Conservation (phyloP, 2,797 vertebrate species). For the Microcaecilia unicolor region DNA sequence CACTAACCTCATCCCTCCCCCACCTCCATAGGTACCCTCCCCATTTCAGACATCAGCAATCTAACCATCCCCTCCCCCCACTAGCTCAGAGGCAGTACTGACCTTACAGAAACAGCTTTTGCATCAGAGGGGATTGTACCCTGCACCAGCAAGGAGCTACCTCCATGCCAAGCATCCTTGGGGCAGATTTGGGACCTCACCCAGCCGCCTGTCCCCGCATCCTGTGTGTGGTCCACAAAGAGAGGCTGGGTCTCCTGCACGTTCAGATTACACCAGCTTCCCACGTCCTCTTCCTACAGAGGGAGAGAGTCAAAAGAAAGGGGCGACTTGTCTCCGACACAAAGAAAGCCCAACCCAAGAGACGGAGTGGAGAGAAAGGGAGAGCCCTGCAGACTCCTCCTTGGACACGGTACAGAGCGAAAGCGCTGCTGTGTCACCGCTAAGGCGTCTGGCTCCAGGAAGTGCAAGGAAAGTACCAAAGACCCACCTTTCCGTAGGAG, state of each 20-base stretch:
- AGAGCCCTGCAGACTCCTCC: too few relatives aligned
- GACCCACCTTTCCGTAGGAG: constrained; percentile 70
- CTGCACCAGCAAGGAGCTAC: constrained; percentile 71
- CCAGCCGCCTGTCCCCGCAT: constrained; percentile 33
- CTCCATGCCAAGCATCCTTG: constrained; percentile 75
- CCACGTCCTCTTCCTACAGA: constrained; percentile 57
- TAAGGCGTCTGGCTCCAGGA: not conserved
- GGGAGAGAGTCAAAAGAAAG: too few relatives aligned
- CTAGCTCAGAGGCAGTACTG: too few relatives aligned
- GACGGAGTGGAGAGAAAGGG: too few relatives aligned
- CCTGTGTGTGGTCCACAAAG: constrained; percentile 30
- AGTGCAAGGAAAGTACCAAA: accelerated
- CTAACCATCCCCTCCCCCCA: too few relatives aligned
- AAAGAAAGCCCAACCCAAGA: too few relatives aligned
- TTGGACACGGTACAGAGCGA: too few relatives aligned
- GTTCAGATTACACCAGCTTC: constrained; percentile 74
- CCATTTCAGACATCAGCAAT: too few relatives aligned
- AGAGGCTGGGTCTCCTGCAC: constrained; percentile 81
- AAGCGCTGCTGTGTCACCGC: too few relatives aligned
- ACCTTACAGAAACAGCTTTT: constrained; percentile 56
- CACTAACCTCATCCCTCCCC: too few relatives aligned
- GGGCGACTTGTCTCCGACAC: too few relatives aligned
- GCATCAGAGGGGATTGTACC: constrained; percentile 54
- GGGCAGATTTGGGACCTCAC: constrained; percentile 64
- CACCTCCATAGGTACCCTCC: too few relatives aligned